Conservation (phyloP, 2,113 vertebrate genomes). For the Nymphicus hollandicus region DNA sequence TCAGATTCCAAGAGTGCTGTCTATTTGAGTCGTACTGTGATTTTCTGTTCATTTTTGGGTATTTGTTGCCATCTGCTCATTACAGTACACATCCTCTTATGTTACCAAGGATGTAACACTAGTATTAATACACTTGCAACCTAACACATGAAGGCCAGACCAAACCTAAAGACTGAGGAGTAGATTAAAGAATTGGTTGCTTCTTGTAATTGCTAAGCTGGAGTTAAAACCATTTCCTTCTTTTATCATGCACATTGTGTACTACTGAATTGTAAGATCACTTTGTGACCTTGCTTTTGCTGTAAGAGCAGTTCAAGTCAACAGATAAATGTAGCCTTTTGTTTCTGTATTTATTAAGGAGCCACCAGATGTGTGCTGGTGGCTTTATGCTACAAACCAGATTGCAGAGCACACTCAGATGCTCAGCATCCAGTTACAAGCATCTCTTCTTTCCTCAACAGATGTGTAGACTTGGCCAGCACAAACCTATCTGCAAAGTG, state of each 20-base stretch:
- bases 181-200: not conserved
- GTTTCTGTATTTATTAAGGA: not conserved
- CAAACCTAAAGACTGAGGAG: not conserved
- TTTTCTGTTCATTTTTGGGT: not conserved
- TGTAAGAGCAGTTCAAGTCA: not conserved
- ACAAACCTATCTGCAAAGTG: conserved; percentile 92
- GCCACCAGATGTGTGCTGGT: not conserved
- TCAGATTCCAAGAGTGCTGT: not conserved
- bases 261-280: not conserved
- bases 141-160: not conserved
- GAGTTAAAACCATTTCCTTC: not conserved
- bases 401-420: not conserved
- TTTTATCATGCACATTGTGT: not conserved
- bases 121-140: not conserved
- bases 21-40: not conserved
- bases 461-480: conserved; percentile 95
- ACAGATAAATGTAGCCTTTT: not conserved
- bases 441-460: conserved; percentile 45
- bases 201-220: not conserved
- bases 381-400: not conserved
- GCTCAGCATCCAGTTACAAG: not conserved
- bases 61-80: not conserved
- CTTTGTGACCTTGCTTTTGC: not conserved
- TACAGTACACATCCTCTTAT: not conserved
- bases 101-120: not conserved